These are phyloP conservation scores for Heteronetta atricapilla DNA, from an alignment of 2,113 vertebrate genomes.

Conservation along the genomic window DNA sequence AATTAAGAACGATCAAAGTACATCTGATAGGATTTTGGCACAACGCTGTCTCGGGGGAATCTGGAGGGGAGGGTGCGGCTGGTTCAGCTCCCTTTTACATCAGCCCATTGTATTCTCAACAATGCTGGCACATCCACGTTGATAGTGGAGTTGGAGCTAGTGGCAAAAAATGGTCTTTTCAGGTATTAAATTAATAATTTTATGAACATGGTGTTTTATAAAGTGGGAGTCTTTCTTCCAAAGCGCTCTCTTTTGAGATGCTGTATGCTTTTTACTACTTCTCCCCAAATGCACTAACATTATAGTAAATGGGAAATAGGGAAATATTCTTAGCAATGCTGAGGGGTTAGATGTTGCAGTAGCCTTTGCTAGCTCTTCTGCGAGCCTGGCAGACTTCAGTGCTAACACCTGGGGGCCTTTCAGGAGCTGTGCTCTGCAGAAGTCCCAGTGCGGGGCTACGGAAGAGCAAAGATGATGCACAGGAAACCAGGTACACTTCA, in stretches of 20 bases:
- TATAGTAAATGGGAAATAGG: not conserved
- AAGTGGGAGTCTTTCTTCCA: not conserved
- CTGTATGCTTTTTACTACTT: not conserved
- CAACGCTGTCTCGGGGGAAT: not conserved
- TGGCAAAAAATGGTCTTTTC: not conserved
- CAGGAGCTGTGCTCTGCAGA: not conserved
- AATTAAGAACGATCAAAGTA: slow-evolving; percentile 32
- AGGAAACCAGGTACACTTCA: not conserved
- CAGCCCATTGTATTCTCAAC: slow-evolving; percentile 16
- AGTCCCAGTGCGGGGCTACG: not conserved
- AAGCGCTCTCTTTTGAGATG: not conserved
- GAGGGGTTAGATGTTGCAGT: not conserved
- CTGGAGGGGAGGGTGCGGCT: slow-evolving; percentile 3
- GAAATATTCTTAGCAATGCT: not conserved
- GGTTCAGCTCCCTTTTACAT: slow-evolving; percentile 25
- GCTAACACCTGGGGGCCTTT: not conserved
- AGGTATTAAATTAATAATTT: not conserved
- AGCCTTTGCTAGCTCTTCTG: not conserved
- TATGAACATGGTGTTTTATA: not conserved
- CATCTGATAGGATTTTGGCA: slow-evolving; percentile 26
- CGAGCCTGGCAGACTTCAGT: not conserved
- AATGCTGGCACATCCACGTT: not conserved
- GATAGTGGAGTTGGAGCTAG: not conserved
- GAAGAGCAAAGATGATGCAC: not conserved
- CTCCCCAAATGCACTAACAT: not conserved